Evolutionary conservation across 2,113 vertebrate genomes (phyloP).

Genomic region (Typhlomys cinereus): DNA sequence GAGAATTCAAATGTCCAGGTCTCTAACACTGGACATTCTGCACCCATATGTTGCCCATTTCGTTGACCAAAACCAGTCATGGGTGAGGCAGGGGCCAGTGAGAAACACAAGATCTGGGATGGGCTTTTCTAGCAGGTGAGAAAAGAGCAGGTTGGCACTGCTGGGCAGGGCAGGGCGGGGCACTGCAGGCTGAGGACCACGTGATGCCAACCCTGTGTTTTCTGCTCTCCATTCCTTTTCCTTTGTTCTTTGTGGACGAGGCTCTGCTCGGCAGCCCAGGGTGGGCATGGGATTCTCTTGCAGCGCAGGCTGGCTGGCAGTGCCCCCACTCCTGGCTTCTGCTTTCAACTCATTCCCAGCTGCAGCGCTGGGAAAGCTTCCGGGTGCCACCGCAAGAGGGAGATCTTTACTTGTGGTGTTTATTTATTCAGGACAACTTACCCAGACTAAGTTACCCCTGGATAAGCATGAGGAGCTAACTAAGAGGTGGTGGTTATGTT

Average conservation of each 20-base stretch:
- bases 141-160: not conserved
- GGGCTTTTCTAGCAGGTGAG: slow-evolving; percentile 6
- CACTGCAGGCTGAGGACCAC: not conserved
- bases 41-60: not conserved
- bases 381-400: not conserved
- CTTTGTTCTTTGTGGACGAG: not conserved
- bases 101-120: not conserved
- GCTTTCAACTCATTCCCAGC: not conserved
- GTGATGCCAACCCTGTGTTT: not conserved
- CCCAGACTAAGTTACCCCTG: slow-evolving; percentile 27
- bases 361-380: not conserved
- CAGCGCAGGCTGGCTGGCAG: too few relatives aligned
- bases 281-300: not conserved
- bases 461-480: slow-evolving; percentile 34
- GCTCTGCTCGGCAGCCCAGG: not conserved
- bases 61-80: slow-evolving; percentile 20
- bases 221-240: not conserved
- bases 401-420: slow-evolving; percentile 1
- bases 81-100: slow-evolving; percentile 2
- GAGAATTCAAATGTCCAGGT: slow-evolving; percentile 35
- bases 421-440: slow-evolving; percentile 46
- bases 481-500: slow-evolving; percentile 45
- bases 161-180: not conserved
- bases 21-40: slow-evolving; percentile 24
- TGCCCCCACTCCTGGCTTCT: not conserved